Evolutionary conservation across 2,113 vertebrate species (phyloP), one percentile per base, ranked within the genome.

Genomic region (Hemichromis elongatus): DNA sequence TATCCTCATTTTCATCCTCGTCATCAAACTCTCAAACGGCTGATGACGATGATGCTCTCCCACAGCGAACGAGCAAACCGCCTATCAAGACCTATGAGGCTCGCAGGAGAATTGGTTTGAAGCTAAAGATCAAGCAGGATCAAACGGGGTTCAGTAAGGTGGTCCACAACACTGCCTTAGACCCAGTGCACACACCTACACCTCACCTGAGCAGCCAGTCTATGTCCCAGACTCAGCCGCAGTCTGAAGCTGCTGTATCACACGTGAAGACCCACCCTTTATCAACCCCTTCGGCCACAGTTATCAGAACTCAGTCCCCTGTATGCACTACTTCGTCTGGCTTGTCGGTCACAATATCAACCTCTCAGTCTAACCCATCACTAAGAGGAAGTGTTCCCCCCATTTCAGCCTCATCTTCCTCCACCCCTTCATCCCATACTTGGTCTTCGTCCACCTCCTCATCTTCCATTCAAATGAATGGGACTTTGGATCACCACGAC

Each of bases 51-150:
- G 98, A 97, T 0, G 95, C 97, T 1, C 92, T 98, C 56, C 97
- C 97, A 0, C 97, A 98, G 16, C 92, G 97, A 57, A 96, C 94
- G 86, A 98, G 96, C 93, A 97, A 96, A 8, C 98, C 97, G 0
- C 98, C 98, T 7, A 98, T 98, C 56, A 99, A 99, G 90, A 99
- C 98, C 6, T 99, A 99, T 5, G 98, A 98, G 93, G 98, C 98
- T 0, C 97, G 98, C 0, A 97, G 97, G 66, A 96, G 98, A 30
- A 98, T 98, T 0, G 97, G 98, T 16, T 94, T 99, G 78, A 99
- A 99, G 92, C 92, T 99, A 10, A 99, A 99, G 94, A 99, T 99
- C 95, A 99, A 99, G 80, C 98, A 99, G 90, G 98, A 99, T 88
- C 95, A 95, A 61, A 97, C 98, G 0, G 98, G 98, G 1, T 96